Evolutionary conservation across 2,113 vertebrate genomes (phyloP).

Genomic region (Heloderma charlesbogerti): DNA sequence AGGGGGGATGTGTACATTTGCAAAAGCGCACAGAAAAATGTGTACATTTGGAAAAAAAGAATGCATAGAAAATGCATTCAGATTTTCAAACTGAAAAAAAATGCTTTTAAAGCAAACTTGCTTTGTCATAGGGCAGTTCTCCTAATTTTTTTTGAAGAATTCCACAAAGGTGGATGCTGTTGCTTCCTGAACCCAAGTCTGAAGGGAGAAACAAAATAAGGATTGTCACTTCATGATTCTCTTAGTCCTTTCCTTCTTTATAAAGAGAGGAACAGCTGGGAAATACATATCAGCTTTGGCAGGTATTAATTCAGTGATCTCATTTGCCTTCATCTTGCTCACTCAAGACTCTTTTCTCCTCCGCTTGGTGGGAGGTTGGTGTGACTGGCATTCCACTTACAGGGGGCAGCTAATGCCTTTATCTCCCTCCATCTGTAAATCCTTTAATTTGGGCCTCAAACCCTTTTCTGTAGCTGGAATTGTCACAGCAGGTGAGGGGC

Average conservation of each 20-base stretch:
- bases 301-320: slow-evolving; percentile 21
- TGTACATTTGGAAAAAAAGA: too few relatives aligned
- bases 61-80: too few relatives aligned
- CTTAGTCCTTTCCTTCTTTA: not conserved
- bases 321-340: slow-evolving; percentile 18
- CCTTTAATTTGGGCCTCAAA: slow-evolving; percentile 28
- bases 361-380: slow-evolving; percentile 1
- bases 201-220: not conserved
- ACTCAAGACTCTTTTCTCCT: not conserved
- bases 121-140: not conserved
- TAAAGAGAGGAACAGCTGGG: not conserved
- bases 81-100: too few relatives aligned
- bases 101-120: not conserved
- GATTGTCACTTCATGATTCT: not conserved
- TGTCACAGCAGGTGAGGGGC: slow-evolving; percentile 3
- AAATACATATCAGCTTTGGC: slow-evolving; percentile 14
- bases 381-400: not conserved
- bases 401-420: not conserved
- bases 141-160: not conserved
- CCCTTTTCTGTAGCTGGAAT: not conserved
- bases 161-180: not conserved
- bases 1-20: too few relatives aligned
- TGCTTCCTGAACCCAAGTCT: not conserved
- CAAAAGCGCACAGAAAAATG: too few relatives aligned
- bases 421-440: slow-evolving; percentile 35